Conservation (phyloP, 2,797 vertebrate species). For the Xenops minutus region DNA sequence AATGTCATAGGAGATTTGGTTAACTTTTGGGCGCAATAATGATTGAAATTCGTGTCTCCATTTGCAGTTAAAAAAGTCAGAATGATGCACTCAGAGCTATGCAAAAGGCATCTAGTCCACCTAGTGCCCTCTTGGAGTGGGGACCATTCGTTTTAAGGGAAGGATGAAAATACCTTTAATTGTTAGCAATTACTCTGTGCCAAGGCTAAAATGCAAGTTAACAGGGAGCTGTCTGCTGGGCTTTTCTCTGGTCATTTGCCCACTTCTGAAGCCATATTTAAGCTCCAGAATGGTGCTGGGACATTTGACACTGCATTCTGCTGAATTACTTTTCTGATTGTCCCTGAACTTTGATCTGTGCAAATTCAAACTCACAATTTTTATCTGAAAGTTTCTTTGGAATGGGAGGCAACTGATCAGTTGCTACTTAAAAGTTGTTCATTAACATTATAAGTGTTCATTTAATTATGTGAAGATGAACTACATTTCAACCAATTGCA, state of each 20-base stretch:
- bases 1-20: background rate
- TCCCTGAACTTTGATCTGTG: background rate
- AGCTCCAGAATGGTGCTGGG: background rate
- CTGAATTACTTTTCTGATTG: background rate
- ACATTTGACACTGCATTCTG: background rate
- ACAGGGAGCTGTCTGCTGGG: background rate
- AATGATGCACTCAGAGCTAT: background rate
- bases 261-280: background rate
- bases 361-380: background rate
- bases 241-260: background rate
- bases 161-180: background rate
- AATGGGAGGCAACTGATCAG: background rate
- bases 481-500: background rate
- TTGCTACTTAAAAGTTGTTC: background rate
- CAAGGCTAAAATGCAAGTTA: background rate
- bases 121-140: background rate
- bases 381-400: background rate
- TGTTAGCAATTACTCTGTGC: background rate
- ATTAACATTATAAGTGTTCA: background rate
- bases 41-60: background rate
- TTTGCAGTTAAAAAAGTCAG: background rate
- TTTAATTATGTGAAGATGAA: background rate
- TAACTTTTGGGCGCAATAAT: background rate
- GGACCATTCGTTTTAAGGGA: background rate
- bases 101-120: background rate